Evolutionary conservation across 2,797 vertebrate genomes (phyloP), one percentile per base, ranked within the genome.

Genomic region (Liparis tanakae): DNA sequence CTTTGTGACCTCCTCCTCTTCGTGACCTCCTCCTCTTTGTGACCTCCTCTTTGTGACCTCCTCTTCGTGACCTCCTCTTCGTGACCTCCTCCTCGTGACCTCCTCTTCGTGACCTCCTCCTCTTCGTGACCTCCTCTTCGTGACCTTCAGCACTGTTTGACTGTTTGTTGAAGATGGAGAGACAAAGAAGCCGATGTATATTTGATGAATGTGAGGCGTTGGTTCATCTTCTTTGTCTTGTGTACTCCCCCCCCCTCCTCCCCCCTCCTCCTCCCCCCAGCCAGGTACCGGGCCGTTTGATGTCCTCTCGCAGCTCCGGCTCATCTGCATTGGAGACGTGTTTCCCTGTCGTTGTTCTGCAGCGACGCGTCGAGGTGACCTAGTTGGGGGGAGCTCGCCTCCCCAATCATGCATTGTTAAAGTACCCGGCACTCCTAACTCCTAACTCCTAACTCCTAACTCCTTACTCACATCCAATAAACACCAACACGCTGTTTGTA

Each of bases 211-310:
- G 92, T 83, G 87, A 84, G 92, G 89, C 90, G 93, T 92, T 88
- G 89, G 92, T 94, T 93, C 90, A 91, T 91, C 89, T 92, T 82
- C 88, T 90, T 92, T 92, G 74, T 88, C 85, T 91, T 93, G 90
- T 94, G 90, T 93, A 90, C n/a, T n/a, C n/a, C n/a, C n/a, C n/a
- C n/a, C n/a, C n/a, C n/a, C n/a, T n/a, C n/a, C n/a, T n/a, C n/a
- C n/a, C n/a, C n/a, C n/a, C 96, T 96, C 96, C 96, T 96, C 96
- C 96, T 96, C 96, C 97, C 97, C 96, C 97, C 96, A n/a, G n/a
- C 25, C 25, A 30, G 25, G 25, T 30, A 30, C 2, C 25, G 25
- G 25, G 25, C 25, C 25, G 25, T 30, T 30, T 96, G 97, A 97
- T 98, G 97, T 98, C 98, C 25, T 30, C 25, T 30, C 25, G 3